Base-by-base conservation (phyloP, 2,888 invertebrate genomes). In the Tortrix viridana region DNA sequence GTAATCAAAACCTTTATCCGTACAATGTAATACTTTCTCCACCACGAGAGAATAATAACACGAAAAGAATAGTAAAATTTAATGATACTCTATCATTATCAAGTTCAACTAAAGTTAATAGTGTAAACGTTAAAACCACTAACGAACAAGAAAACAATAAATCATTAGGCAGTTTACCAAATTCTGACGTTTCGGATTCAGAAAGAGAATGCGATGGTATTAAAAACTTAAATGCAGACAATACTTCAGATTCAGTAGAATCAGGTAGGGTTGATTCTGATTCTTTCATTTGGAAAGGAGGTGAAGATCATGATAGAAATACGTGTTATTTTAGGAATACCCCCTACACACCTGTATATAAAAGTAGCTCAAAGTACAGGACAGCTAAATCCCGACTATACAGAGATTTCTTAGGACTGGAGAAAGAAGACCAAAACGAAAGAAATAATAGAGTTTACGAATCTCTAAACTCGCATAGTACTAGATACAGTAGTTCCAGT, bases 1-100 rank as follows among this genome's bases (percentile, higher is more conserved):
- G 86, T 12, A 88, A 83, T 60, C 68, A 80, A 67, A 79, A 86
- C 64, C 65, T 79, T 1, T 92, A 89, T 76, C 92, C 92, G 0
- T 92, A 92, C 61, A 92, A 91, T 66, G 84, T 92, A 67, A 73
- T 83, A 50, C 65, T 91, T 38, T 92, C 92, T 38, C 92, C 92
- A 70, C 74, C 76, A 67, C 78, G 74, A 81, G 75, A 84, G 74
- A 84, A 77, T 69, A 82, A 81, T 52, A 67, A 71, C 68, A 69
- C 72, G 38, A 88, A 86, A 71, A 79, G 80, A 65, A 69, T 82
- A 1, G 89, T 91, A 22, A 84, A 79, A 67, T 90, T 91, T 70
- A 77, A 86, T 69, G 82, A 67, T 5, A 37, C 46, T 5, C 60
- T 65, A 19, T 3, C 44, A 38, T 58, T 65, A 19, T 3, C 44